Conservation (phyloP, 2,888 invertebrate genomes). For the Allolobophora icterica region DNA sequence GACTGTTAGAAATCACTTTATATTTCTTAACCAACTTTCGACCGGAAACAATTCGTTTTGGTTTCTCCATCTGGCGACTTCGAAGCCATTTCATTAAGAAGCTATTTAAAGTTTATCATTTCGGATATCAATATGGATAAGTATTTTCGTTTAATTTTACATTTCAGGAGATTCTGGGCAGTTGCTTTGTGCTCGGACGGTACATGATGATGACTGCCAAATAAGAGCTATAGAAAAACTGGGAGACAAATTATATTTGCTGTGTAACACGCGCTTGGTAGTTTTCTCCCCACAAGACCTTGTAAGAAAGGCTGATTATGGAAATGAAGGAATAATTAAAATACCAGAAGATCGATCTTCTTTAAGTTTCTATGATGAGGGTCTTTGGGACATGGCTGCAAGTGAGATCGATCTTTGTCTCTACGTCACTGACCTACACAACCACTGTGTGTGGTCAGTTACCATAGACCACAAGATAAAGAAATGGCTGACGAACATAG, state of each 20-base stretch:
- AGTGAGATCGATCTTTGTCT: slow-evolving; percentile 9
- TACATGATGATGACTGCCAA: fast-evolving
- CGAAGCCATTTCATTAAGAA: too few relatives aligned
- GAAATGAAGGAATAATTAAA: neutral
- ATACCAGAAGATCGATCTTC: slow-evolving; percentile 23
- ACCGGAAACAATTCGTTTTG: too few relatives aligned
- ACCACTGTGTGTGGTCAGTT: slow-evolving; percentile 20
- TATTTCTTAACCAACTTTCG: too few relatives aligned
- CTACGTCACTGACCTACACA: neutral
- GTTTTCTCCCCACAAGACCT: neutral
- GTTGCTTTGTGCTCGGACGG: neutral
- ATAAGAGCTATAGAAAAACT: neutral
- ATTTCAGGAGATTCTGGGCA: neutral
- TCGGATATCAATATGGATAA: too few relatives aligned
- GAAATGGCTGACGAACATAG: neutral
- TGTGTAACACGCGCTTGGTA: neutral
- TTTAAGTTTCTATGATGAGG: too few relatives aligned
- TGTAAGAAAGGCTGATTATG: neutral
- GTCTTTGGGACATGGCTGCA: slow-evolving; percentile 18
- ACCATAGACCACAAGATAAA: neutral
- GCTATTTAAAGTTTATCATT: too few relatives aligned
- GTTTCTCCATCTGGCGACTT: too few relatives aligned
- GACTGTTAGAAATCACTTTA: too few relatives aligned
- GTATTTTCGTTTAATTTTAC: neutral
- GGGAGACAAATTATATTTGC: slow-evolving; percentile 5